Conservation (phyloP, 1,140 invertebrate genomes). For the Hermatobates lingyangjiaoensis region DNA sequence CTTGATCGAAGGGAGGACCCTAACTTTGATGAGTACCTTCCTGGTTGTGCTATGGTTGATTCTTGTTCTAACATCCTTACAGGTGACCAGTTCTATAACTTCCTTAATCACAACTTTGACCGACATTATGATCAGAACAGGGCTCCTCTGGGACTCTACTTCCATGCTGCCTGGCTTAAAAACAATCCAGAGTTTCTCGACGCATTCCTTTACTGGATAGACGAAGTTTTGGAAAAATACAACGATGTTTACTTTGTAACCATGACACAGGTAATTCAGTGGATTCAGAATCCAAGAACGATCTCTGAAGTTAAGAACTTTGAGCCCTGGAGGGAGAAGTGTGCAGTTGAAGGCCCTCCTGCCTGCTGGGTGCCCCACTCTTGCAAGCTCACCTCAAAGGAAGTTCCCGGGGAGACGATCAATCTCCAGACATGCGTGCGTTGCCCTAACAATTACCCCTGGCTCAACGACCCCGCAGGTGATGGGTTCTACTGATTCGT, state of each 20-base stretch:
- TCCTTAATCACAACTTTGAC: slow-evolving; percentile 89
- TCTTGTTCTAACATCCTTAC: slow-evolving; percentile 85
- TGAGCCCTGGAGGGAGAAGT: slow-evolving; percentile 87
- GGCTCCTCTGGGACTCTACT: slow-evolving; percentile 80
- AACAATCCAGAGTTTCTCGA: slow-evolving; percentile 87
- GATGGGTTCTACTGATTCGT: slow-evolving; percentile 66
- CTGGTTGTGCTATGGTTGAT: slow-evolving; percentile 91
- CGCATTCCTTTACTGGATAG: slow-evolving; percentile 85
- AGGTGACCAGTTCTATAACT: slow-evolving; percentile 88
- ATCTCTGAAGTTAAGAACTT: slow-evolving; percentile 71
- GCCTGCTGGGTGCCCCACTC: slow-evolving; percentile 74
- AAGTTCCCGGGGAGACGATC: slow-evolving; percentile 80
- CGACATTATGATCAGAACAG: slow-evolving; percentile 86
- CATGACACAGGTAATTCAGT: slow-evolving; percentile 93
- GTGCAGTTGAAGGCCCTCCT: slow-evolving; percentile 52
- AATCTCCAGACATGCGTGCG: slow-evolving; percentile 81
- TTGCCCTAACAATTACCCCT: slow-evolving; percentile 86
- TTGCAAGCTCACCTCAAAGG: slow-evolving; percentile 78
- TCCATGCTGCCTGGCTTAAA: slow-evolving; percentile 90
- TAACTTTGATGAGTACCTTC: slow-evolving; percentile 72
- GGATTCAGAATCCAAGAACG: slow-evolving; percentile 84
- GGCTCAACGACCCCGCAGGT: slow-evolving; percentile 81
- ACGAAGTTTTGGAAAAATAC: slow-evolving; percentile 68
- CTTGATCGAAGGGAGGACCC: slow-evolving; percentile 81
- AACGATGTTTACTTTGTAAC: slow-evolving; percentile 93